phyloP scores from a whole-genome alignment of 2,888 invertebrate species.

The Drosophila anomalata region DNA sequence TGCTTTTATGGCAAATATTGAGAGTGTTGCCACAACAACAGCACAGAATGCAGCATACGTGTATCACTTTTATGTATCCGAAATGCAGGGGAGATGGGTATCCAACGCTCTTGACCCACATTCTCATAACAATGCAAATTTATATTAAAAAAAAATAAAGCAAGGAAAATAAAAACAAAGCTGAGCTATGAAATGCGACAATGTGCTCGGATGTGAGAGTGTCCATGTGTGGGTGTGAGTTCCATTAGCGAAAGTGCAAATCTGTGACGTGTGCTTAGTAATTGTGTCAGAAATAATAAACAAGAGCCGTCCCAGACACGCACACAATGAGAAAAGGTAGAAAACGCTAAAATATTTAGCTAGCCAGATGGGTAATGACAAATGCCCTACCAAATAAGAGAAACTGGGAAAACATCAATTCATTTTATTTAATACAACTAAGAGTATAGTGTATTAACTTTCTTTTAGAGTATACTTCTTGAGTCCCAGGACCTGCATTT shows the following conservation, averaged over 20 bases:
- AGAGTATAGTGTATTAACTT: not conserved
- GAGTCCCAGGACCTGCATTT: conserved; percentile 12
- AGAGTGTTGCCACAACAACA: conserved; percentile 39
- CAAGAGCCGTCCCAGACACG: conserved; percentile 35
- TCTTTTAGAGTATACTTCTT: not conserved
- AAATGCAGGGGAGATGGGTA: conserved; percentile 28
- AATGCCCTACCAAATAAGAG: conserved; percentile 3
- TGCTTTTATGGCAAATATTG: conserved; percentile 37
- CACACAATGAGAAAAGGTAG: conserved; percentile 59
- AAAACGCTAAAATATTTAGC: conserved; percentile 10
- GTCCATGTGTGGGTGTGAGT: conserved; percentile 32
- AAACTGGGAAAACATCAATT: not conserved
- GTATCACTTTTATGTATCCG: conserved; percentile 32
- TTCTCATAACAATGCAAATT: conserved; percentile 65
- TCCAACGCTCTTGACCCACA: conserved; percentile 72
- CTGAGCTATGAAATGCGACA: conserved; percentile 37
- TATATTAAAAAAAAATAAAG: conserved; percentile 66
- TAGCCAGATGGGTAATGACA: not conserved
- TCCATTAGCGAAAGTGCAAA: conserved; percentile 72
- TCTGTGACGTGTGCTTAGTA: conserved; percentile 73
- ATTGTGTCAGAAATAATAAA: conserved; percentile 66
- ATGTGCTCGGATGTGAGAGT: conserved; percentile 12
- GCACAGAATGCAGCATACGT: conserved; percentile 37
- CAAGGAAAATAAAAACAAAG: conserved; percentile 43
- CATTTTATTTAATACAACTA: not conserved